Evolutionary conservation across 2,888 invertebrate species (phyloP), one percentile per base, ranked within the genome.

Genomic region (Ophion obscuratus): DNA sequence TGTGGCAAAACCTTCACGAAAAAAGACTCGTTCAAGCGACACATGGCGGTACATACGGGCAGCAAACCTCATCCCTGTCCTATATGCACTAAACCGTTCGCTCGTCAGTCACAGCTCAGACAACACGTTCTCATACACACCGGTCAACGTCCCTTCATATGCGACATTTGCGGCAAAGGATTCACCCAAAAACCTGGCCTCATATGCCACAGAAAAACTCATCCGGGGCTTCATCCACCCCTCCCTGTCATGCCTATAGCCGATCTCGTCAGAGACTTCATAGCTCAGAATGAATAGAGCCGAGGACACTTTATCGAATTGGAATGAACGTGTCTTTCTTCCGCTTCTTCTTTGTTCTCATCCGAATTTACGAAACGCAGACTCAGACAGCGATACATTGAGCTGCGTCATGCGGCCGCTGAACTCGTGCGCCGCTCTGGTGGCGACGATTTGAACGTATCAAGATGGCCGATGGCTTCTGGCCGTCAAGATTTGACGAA

Each of bases 181-280:
- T 94, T 94, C 80, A 93, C 94, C 0, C 94, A 94, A 75, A 94
- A 94, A 64, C 94, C 94, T 0, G 94, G 94, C 0, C 84, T 94
- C 6, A 94, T 94, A 44, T 94, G 94, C 64, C 94, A 94, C 68
- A 90, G 94, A 47, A 94, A 94, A 71, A 94, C 93, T 7, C 94
- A 94, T 83, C 94, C 94, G 0, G 94, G 94, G 0, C 88, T 89
- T 0, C 94, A 93, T 86, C 94, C 94, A 0, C 94, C 94, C 0
- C 82, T 94, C 10, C 94, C 94, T 0, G 94, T 94, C 1, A 94
- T 94, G 94, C 94, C 94, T 0, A 94, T 94, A 66, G 94, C 93
- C 0, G 93, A 94, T 77, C 91, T 94, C 44, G 94, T 94, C 4
- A 93, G 93, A 76, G 92, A 94, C 53, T 93, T 94, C 47, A 93